Evolutionary conservation across 2,888 invertebrate species (phyloP).

Genomic region (Allophyes oxyacanthae): DNA sequence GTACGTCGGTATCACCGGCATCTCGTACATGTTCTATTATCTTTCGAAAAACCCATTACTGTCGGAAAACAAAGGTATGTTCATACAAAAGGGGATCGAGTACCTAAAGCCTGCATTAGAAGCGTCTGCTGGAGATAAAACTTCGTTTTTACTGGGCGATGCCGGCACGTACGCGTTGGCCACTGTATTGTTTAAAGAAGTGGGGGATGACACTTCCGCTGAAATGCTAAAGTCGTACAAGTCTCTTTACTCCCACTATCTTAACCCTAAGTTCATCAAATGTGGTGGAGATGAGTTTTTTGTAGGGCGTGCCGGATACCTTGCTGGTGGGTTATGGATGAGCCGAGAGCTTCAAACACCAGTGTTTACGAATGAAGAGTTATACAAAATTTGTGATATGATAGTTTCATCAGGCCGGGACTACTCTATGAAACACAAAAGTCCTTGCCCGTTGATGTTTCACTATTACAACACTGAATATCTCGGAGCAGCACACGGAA

Average conservation of each 20-base stretch:
- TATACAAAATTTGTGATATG: slow-evolving; percentile 91
- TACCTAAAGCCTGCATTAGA: slow-evolving; percentile 91
- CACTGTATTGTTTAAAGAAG: slow-evolving; percentile 89
- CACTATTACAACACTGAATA: slow-evolving; percentile 93
- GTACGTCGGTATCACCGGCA: slow-evolving; percentile 92
- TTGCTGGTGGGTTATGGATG: slow-evolving; percentile 94
- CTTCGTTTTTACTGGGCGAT: slow-evolving; percentile 94
- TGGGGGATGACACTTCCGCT: slow-evolving; percentile 78
- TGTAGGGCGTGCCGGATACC: slow-evolving; percentile 95
- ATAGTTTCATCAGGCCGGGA: slow-evolving; percentile 92
- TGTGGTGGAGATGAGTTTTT: slow-evolving; percentile 95
- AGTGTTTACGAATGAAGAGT: slow-evolving; percentile 80
- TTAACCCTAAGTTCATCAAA: slow-evolving; percentile 87
- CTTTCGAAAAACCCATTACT: slow-evolving; percentile 89
- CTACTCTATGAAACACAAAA: slow-evolving; percentile 89
- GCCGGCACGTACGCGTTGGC: slow-evolving; percentile 94
- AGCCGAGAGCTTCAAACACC: slow-evolving; percentile 85
- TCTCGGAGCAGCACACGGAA: slow-evolving; percentile 91
- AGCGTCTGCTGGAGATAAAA: slow-evolving; percentile 89
- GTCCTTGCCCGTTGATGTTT: slow-evolving; percentile 93
- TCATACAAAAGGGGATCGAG: slow-evolving; percentile 89
- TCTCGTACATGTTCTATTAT: slow-evolving; percentile 93
- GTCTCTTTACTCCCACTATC: slow-evolving; percentile 73
- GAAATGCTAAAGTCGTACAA: slow-evolving; percentile 77
- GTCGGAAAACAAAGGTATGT: slow-evolving; percentile 77